A percentile compares a stretch with the other conserved stretches of the same genome.
Evolutionary conservation across 1,140 invertebrate genomes (phyloP).

Genomic region (Metaphire vulgaris): DNA sequence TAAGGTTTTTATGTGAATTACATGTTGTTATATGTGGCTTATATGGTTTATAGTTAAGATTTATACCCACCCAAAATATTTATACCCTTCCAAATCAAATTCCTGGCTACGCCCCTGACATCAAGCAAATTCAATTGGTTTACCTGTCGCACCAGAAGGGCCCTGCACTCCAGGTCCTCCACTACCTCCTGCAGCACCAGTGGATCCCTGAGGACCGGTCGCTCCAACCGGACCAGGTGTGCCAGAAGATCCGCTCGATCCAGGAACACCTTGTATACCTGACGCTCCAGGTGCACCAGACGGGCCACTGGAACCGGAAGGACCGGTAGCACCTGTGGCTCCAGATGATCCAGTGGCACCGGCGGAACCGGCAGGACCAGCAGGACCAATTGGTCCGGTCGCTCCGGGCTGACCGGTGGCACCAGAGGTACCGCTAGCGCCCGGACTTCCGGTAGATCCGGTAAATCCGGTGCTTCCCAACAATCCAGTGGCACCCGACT

Average conservation of each 20-base stretch:
- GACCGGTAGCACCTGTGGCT: constrained; percentile 9
- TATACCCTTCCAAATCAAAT: no score
- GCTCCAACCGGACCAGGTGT: not conserved
- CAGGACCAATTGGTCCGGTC: constrained; percentile 3
- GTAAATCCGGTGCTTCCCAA: not conserved
- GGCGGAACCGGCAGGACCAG: not conserved
- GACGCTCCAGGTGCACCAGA: not conserved
- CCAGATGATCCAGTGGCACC: not conserved
- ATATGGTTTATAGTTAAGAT: no score
- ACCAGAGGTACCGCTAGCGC: not conserved
- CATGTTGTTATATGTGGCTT: no score
- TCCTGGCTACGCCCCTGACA: no score
- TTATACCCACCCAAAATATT: no score
- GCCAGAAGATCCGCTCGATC: constrained; percentile 9
- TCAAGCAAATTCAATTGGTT: no score
- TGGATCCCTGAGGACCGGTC: not conserved
- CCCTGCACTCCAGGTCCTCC: constrained; percentile 11
- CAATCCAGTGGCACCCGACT: constrained; percentile 2
- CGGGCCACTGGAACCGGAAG: not conserved
- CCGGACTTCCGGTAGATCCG: not conserved
- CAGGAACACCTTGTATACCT: not conserved
- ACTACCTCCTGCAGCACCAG: not conserved
- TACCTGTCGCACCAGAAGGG: constrained; percentile 1
- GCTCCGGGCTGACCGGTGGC: constrained; percentile 5
- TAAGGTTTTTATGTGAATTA: no score